Percentiles rank a stretch among this genome's conserved stretches.
Conservation (phyloP, 1,140 invertebrate species). For the Drosophila simulans region DNA sequence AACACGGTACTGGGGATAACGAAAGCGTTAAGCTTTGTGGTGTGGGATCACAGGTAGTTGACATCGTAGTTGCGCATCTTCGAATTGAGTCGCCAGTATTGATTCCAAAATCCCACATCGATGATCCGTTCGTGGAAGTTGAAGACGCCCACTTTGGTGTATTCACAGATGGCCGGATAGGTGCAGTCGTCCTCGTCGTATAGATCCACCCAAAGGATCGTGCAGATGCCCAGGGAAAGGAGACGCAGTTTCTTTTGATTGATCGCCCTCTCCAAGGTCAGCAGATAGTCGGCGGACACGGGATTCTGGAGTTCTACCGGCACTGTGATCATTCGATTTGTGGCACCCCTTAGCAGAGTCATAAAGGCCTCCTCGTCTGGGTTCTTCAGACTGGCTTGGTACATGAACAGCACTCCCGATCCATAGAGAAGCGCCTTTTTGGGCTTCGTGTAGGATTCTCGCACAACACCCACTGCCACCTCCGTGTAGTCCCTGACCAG, state of each 20-base stretch:
- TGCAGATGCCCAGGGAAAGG: constrained; percentile 89
- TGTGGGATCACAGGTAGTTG: constrained; percentile 85
- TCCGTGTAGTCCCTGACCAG: constrained; percentile 87
- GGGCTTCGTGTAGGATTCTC: constrained; percentile 87
- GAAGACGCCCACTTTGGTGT: constrained; percentile 87
- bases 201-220: constrained; percentile 91
- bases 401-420: constrained; percentile 31
- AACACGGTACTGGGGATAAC: constrained; percentile 82
- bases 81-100: constrained; percentile 89
- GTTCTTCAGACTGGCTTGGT: constrained; percentile 53
- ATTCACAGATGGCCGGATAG: constrained; percentile 90
- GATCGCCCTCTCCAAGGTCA: constrained; percentile 87
- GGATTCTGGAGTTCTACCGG: constrained; percentile 88
- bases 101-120: constrained; percentile 91
- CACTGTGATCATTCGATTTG: constrained; percentile 88
- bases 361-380: constrained; percentile 63
- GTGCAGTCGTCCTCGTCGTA: constrained; percentile 88
- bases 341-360: constrained; percentile 46
- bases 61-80: constrained; percentile 92
- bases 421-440: constrained; percentile 85
- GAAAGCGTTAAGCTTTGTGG: constrained; percentile 5
- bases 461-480: constrained; percentile 86
- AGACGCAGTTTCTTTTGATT: constrained; percentile 89
- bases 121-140: constrained; percentile 88
- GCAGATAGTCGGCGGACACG: constrained; percentile 87